Base-by-base conservation (phyloP, 2,113 vertebrate species). In the Hippoglossus stenolepis region DNA sequence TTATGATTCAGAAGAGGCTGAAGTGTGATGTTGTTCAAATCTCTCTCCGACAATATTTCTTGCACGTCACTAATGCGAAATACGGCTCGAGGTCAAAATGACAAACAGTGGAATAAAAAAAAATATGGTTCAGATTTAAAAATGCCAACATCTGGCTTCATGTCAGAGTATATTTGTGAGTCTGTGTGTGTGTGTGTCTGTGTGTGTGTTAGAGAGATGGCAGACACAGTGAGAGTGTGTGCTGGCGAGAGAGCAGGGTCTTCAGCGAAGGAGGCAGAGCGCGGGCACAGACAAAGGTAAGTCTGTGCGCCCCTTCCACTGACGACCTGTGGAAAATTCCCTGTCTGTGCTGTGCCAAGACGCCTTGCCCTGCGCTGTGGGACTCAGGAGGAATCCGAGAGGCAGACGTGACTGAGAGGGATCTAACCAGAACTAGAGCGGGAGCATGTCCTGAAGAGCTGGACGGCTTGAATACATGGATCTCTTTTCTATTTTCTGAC, bases 291-390 rank as follows among this genome's bases (percentile, higher is more conserved):
- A 93, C 92, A 93, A 92, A 92, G 92, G 91, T 92, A 82, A 63
- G 82, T 70, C 89, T 93, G 87, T 92, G 84, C 90, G 84, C 84
- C 91, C 79, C 65, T 38, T 84, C 82, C 88, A 78, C 80, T 78
- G 81, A 80, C 78, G 84, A 90, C 91, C 85, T 86, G 90, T 91
- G 92, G 92, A 93, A 93, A 93, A 92, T 93, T 92, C 88, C 89
- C 87, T 57, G 17, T 81, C 84, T 65, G 75, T 51, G 70, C 73
- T 18, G 86, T 86, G 92, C 91, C 90, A 93, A 90, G 85, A 83
- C 43, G 87, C 83, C 81, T 83, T 85, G 84, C 54, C 85, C 70
- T 79, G 21, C 3, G 61, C 76, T 76, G 83, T 45, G 57, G 84
- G 77, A 78, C 75, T 80, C 66, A 14, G 35, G 68, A 87, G 86